Evolutionary conservation across 2,113 vertebrate genomes (phyloP).

Genomic region (Pedetes capensis): DNA sequence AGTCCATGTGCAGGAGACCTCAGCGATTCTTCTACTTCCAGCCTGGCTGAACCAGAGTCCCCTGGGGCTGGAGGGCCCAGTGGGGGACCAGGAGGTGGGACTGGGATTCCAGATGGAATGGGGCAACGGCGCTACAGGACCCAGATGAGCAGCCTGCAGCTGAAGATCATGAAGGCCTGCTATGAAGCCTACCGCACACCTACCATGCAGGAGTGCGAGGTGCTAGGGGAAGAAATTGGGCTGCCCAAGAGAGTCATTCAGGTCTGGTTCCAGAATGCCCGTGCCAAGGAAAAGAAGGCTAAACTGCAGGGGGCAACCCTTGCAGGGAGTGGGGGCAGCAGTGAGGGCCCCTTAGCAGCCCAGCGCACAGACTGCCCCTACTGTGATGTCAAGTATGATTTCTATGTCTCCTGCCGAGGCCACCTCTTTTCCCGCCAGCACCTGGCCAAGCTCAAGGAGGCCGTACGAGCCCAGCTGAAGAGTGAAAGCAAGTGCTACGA

Average conservation of each 20-base stretch:
- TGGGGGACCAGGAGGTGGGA: constrained; percentile 66
- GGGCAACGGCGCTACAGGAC: constrained; percentile 89
- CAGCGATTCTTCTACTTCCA: constrained; percentile 80
- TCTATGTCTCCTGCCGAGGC: constrained; percentile 90
- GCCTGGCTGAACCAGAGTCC: constrained; percentile 80
- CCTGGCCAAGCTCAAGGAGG: constrained; percentile 87
- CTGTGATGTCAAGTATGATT: constrained; percentile 90
- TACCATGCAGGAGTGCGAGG: constrained; percentile 92
- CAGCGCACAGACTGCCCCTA: constrained; percentile 88
- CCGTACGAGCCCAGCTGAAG: constrained; percentile 80
- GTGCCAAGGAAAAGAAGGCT: constrained; percentile 95
- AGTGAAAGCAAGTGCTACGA: constrained; percentile 81
- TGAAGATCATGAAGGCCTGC: constrained; percentile 93
- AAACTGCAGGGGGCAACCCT: constrained; percentile 86
- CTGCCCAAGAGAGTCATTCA: constrained; percentile 93
- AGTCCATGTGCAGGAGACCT: constrained; percentile 80
- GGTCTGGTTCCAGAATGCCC: constrained; percentile 96
- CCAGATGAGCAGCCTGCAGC: constrained; percentile 91
- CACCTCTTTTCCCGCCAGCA: constrained; percentile 93
- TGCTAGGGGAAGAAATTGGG: constrained; percentile 90
- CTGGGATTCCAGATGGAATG: constrained; percentile 80
- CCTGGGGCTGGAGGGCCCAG: constrained; percentile 67
- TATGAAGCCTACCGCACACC: constrained; percentile 94
- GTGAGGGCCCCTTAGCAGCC: constrained; percentile 78
- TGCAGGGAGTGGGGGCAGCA: constrained; percentile 73